Base-by-base conservation (phyloP, 2,797 vertebrate species). In the Smutsia gigantea region DNA sequence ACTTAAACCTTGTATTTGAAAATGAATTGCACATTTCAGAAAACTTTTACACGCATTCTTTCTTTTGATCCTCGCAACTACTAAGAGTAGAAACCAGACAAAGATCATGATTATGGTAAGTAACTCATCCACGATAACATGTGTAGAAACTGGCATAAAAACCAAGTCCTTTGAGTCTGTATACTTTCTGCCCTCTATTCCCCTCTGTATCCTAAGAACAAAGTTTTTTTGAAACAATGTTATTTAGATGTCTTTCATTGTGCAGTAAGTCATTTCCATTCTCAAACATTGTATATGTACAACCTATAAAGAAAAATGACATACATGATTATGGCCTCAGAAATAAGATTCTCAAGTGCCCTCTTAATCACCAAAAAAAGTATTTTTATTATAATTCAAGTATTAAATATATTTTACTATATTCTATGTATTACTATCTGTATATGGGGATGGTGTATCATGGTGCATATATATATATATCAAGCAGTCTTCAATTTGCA, bases 1-100 rank as follows among this genome's bases (percentile, higher is more conserved):
- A 66, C 71, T 49, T 93, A 92, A 93, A 68, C 23, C 27, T 88
- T 51, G n/a, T 8, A 46, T 83, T 77, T 42, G 68, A 96, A 93
- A 91, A 64, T 59, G 4, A 88, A 61, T 83, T 74, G 8, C 37
- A 10, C 17, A 57, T 71, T 82, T 87, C 61, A 83, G 74, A 63
- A 34, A 19, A 78, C 59, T 90, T 89, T 94, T 74, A 78, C 4
- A 31, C 42, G 51, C 8, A 74, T 61, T 90, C 37, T n/a, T n/a
- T 88, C 64, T 82, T 81, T 75, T 37, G 53, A 63, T 55, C 21
- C 34, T 66, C n/a, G 49, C 34, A 94, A 82, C 25, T 87, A 29
- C 23, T 77, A 25, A 55, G 29, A 89, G 61, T 17, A 55, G 69
- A 86, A 96, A 61, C 29, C 53, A 8, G 63, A 42, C 27, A 53